Conservation (phyloP, 2,113 vertebrate species). For the Dipodomys ordii region DNA sequence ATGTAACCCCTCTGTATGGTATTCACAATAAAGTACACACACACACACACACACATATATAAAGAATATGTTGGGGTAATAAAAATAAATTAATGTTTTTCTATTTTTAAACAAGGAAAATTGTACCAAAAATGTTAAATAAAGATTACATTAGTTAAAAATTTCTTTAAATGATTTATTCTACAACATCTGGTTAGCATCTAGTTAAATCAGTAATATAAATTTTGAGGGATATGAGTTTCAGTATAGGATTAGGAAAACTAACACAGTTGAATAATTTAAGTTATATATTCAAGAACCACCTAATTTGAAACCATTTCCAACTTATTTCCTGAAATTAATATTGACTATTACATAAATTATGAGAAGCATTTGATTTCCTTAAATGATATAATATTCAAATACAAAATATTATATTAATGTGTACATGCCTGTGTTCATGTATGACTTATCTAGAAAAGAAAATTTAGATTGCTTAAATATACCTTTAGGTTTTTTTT, state of each 20-base stretch:
- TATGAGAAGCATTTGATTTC: neutral
- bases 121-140: slow-evolving; percentile 13
- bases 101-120: slow-evolving; percentile 12
- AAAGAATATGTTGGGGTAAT: neutral
- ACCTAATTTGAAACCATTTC: slow-evolving; percentile 11
- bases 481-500: too few species aligned
- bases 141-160: neutral
- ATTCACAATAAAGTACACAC: too few species aligned
- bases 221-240: neutral
- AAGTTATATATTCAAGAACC: slow-evolving; percentile 6
- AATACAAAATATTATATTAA: neutral
- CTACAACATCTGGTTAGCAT: neutral
- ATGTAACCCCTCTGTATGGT: too few species aligned
- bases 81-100: slow-evolving; percentile 26
- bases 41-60: too few species aligned
- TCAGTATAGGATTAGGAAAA: slow-evolving; percentile 23
- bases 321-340: neutral
- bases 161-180: neutral
- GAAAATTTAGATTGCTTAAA: neutral
- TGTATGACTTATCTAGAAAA: slow-evolving; percentile 3
- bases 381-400: neutral
- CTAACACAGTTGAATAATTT: neutral
- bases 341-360: neutral
- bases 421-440: neutral
- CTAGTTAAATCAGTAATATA: neutral